Base-by-base conservation (phyloP, 1,140 invertebrate genomes). In the Riptortus pedestris region DNA sequence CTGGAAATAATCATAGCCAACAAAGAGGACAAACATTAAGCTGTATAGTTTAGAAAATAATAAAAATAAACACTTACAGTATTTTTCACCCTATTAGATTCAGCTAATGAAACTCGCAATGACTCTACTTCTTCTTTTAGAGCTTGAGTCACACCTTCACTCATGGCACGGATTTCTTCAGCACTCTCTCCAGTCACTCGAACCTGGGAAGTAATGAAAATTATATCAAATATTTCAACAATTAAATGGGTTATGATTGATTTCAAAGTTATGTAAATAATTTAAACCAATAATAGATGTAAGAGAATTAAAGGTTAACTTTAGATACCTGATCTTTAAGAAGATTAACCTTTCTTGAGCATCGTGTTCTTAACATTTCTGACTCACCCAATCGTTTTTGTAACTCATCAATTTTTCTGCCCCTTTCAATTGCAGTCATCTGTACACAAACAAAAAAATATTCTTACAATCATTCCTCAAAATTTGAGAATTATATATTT, bases 381-480 rank as follows among this genome's bases (percentile, higher is more conserved):
- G 83, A 83, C 69, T 88, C 86, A 22, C 86, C 81, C 2, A 88
- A 70, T 64, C 82, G 80, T 73, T 87, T 87, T 68, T 90, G 85
- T 1, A 91, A 74, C 59, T 91, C 88, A 71, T 92, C 88, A 65
- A 91, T 83, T 76, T 90, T 91, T 33, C 87, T 78, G 0, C 85
- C 87, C 22, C 86, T 78, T 74, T 92, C 89, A 66, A 92, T 70
- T 5, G 88, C 83, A 16, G 86, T 84, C 69, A 90, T 88, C 87
- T 90, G 70, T 18, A 71, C 5, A 38, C 72, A 67, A 67, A 57
- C 3, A 31, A 51, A 18, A 7, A 51, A 51, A n/a, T 9, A 9
- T 51, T 9, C 18, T 51, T 51, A 51, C 7, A 20, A 51, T 43
- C n/a, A 11, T n/a, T n/a, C n/a, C n/a, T n/a, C n/a, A n/a, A n/a